A percentile compares a stretch with the other conserved stretches of the same genome.
Evolutionary conservation across 2,888 invertebrate genomes (phyloP).

Genomic region (Eupithecia inturbata): DNA sequence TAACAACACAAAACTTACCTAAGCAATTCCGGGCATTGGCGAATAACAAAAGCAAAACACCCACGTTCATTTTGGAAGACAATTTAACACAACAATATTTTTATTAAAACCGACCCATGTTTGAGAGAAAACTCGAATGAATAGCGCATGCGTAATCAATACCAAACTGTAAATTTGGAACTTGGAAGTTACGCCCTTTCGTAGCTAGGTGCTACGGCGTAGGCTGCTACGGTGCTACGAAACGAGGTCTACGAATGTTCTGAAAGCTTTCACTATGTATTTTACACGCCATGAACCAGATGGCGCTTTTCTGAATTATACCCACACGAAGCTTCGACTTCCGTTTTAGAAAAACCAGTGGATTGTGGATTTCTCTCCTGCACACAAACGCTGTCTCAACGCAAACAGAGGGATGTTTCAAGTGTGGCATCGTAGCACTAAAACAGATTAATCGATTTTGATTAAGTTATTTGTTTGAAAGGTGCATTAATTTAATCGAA

Average conservation of each 20-base stretch:
- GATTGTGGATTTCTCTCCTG: no score
- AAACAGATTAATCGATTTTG: background rate
- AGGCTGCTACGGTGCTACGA: slow-evolving; percentile 19
- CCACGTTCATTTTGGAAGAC: slow-evolving; percentile 62
- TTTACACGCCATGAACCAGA: slow-evolving; percentile 28
- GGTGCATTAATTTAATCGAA: no score
- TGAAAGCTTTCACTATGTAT: background rate
- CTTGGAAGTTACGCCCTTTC: slow-evolving; percentile 37
- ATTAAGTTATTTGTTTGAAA: background rate
- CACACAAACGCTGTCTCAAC: no score
- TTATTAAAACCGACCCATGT: slow-evolving; percentile 54
- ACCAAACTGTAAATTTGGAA: slow-evolving; percentile 46
- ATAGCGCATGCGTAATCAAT: slow-evolving; percentile 77
- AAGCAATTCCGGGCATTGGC: slow-evolving; percentile 55
- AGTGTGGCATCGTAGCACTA: background rate
- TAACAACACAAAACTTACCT: slow-evolving; percentile 37
- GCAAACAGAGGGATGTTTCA: background rate
- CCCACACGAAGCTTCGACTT: background rate
- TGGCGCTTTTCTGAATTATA: slow-evolving; percentile 35
- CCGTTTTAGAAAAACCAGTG: background rate
- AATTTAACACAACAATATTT: slow-evolving; percentile 30
- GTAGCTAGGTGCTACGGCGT: slow-evolving; percentile 35
- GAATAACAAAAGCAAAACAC: slow-evolving; percentile 58
- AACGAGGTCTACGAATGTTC: slow-evolving; percentile 2
- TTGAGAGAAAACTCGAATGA: slow-evolving; percentile 49